A percentile compares a stretch with the other conserved stretches of the same genome.
phyloP scores from a whole-genome alignment of 2,888 invertebrate species.

The Drosophila pegasa region DNA sequence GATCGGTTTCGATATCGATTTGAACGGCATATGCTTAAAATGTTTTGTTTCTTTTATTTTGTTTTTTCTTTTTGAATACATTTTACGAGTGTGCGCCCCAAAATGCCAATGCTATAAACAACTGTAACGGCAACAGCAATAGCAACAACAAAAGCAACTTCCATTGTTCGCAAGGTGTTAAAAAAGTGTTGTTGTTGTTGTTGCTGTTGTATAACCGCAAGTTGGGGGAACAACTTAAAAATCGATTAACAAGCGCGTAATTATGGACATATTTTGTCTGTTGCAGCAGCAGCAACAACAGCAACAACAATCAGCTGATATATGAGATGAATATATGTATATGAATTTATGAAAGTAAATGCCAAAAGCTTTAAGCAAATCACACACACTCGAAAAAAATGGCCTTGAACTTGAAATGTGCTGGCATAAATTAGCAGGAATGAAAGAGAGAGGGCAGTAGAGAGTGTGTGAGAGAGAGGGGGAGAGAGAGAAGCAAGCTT shows the following conservation, averaged over 20 bases:
- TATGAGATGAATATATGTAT: slow-evolving; percentile 11
- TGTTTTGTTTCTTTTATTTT: slow-evolving; percentile 2
- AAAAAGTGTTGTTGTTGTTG: slow-evolving; percentile 43
- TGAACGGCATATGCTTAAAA: slow-evolving; percentile 41
- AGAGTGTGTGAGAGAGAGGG: background rate
- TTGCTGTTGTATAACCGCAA: slow-evolving; percentile 48
- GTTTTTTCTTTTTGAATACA: slow-evolving; percentile 29
- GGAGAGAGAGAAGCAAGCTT: background rate
- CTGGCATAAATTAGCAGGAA: slow-evolving; percentile 30
- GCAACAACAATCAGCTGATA: slow-evolving; percentile 33
- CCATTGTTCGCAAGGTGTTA: slow-evolving; percentile 74
- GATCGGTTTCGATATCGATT: slow-evolving; percentile 33
- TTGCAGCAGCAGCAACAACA: slow-evolving; percentile 63
- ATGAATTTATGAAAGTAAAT: slow-evolving; percentile 55
- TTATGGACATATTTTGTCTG: slow-evolving; percentile 73
- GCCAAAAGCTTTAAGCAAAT: slow-evolving; percentile 63
- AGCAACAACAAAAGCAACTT: slow-evolving; percentile 31
- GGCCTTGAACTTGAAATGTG: slow-evolving; percentile 72
- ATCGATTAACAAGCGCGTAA: slow-evolving; percentile 74
- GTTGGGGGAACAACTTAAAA: slow-evolving; percentile 66
- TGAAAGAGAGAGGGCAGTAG: slow-evolving; percentile 3
- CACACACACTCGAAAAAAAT: too few species aligned
- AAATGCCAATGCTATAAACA: slow-evolving; percentile 61
- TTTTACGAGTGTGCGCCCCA: slow-evolving; percentile 53
- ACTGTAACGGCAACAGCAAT: slow-evolving; percentile 15